Conservation (phyloP, 2,888 invertebrate genomes). For the Leptopilina myrica region DNA sequence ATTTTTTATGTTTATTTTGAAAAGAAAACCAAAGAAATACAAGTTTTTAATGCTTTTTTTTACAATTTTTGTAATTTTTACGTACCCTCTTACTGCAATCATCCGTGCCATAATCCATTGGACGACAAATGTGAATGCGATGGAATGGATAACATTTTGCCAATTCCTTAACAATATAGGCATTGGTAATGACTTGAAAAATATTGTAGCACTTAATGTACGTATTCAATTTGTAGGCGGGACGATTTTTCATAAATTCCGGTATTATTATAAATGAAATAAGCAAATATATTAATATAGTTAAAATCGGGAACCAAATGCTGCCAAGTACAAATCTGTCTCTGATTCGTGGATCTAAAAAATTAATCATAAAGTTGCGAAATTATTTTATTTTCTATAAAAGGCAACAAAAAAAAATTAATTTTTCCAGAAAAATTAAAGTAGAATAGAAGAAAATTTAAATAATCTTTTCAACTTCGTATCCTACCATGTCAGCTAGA, state of each 20-base stretch:
- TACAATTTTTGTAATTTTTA: constrained; percentile 71
- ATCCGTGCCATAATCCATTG: constrained; percentile 81
- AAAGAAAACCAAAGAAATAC: no score
- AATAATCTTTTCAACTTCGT: no score
- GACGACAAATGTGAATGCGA: constrained; percentile 80
- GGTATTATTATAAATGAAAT: constrained; percentile 81
- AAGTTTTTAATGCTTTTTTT: no score
- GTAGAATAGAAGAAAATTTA: no score
- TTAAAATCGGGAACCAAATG: constrained; percentile 78
- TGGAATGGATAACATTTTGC: constrained; percentile 75
- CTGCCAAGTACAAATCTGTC: constrained; percentile 82
- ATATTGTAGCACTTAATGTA: constrained; percentile 87
- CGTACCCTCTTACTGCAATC: constrained; percentile 66
- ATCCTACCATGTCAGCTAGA: no score
- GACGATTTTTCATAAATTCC: constrained; percentile 83
- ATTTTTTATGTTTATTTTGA: no score
- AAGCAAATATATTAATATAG: constrained; percentile 79
- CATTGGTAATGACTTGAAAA: constrained; percentile 78
- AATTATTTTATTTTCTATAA: background rate
- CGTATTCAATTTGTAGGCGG: constrained; percentile 82
- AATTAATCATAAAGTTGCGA: constrained; percentile 34
- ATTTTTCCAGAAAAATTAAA: no score
- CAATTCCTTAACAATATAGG: constrained; percentile 61
- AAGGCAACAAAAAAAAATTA: no score
- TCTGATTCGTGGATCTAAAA: constrained; percentile 80